phyloP scores from a whole-genome alignment of 2,888 invertebrate genomes.

The Polyommatus icarus region DNA sequence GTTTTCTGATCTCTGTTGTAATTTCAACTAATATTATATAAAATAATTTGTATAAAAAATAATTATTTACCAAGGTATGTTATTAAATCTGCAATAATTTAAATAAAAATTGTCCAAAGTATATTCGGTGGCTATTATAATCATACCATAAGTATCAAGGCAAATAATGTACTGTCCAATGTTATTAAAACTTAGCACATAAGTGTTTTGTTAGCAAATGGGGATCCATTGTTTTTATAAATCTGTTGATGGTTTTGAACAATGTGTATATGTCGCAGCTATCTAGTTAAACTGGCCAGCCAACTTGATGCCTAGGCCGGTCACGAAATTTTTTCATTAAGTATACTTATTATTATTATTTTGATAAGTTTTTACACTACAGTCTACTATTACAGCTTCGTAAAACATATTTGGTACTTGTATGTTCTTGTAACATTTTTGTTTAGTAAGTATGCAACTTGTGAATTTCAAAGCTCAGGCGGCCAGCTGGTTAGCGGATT shows the following conservation, averaged over 20 bases:
- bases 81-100: not conserved
- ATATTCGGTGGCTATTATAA: not conserved
- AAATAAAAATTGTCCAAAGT: not conserved
- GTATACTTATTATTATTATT: no score
- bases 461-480: no score
- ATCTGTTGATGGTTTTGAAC: constrained; percentile 40
- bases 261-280: constrained; percentile 40
- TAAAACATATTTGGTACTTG: no score
- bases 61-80: not conserved
- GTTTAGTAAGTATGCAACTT: no score
- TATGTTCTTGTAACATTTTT: no score
- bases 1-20: not conserved
- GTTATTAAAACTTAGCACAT: not conserved
- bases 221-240: constrained; percentile 29
- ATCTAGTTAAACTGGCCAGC: not conserved
- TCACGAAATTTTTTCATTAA: no score
- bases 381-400: no score
- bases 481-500: not conserved
- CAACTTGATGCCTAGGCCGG: not conserved
- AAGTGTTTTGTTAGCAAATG: constrained; percentile 6
- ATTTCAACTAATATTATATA: not conserved
- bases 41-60: no score
- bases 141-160: not conserved
- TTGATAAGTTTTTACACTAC: no score
- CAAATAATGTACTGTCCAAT: not conserved